Evolutionary conservation across 2,797 vertebrate species (phyloP).

Genomic region (Champsocephalus esox): DNA sequence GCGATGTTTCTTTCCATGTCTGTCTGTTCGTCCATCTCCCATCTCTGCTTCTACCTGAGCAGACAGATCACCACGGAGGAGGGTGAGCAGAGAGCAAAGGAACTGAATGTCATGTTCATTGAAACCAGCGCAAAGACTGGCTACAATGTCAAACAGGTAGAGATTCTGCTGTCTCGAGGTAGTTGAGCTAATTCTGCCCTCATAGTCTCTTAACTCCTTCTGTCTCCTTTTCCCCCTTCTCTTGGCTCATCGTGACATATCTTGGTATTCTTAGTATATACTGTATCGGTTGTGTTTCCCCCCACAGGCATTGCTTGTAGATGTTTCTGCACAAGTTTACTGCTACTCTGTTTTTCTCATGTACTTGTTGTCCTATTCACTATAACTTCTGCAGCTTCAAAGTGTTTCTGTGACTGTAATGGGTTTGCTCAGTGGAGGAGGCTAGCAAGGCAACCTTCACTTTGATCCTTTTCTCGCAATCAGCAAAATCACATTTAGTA

Average conservation of each 20-base stretch:
- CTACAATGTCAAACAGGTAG: constrained; percentile 98
- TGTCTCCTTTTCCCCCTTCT: constrained; percentile 45
- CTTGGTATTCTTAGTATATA: constrained; percentile 30
- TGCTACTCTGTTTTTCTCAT: constrained; percentile 26
- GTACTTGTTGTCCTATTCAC: constrained; percentile 27
- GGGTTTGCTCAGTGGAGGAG: constrained; percentile 28
- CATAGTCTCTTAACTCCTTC: constrained; percentile 43
- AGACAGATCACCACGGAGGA: constrained; percentile 98
- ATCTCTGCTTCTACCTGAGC: constrained; percentile 80
- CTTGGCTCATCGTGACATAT: constrained; percentile 46
- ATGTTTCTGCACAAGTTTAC: constrained; percentile 31
- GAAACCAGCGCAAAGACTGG: constrained; percentile 98
- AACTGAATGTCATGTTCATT: constrained; percentile 98
- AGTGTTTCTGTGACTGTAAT: constrained; percentile 40
- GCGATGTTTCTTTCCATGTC: constrained; percentile 67
- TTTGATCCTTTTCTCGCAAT: constrained; percentile 24
- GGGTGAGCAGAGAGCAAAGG: constrained; percentile 97
- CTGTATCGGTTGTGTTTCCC: constrained; percentile 12
- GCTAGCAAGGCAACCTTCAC: constrained; percentile 23
- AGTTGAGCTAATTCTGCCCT: constrained; percentile 60
- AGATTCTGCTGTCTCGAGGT: constrained; percentile 67
- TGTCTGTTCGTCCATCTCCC: constrained; percentile 69
- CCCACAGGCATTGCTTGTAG: constrained; percentile 46
- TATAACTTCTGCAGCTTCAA: constrained; percentile 33
- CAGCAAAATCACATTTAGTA: constrained; percentile 27